Base-by-base conservation (phyloP, 2,113 vertebrate species). In the Nibea coibor region DNA sequence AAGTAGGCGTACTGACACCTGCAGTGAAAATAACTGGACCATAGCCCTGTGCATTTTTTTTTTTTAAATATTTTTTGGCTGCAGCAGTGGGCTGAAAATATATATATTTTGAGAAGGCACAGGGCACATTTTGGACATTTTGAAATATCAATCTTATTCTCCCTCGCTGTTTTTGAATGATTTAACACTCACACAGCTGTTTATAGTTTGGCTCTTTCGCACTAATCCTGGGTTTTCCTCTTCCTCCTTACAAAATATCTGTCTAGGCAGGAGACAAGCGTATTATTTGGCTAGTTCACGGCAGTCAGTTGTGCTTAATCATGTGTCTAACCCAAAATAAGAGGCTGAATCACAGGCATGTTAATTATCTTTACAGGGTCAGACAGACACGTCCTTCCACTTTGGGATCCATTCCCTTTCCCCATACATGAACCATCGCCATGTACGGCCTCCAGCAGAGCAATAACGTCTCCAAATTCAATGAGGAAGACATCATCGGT, bases 401-500 rank as follows among this genome's bases (percentile, higher is more conserved):
- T 77, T 39, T 65, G 20, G 50, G 54, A 59, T 15, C 39, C 24
- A n/a, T 56, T 77, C 62, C 35, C 65, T 50, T 50, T 66, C 72
- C 64, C 71, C 75, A 84, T 68, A 82, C 73, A 72, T 82, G 69
- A 39, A 63, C 67, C 64, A 22, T 62, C 76, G 56, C 45, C 74
- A 87, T 73, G 80, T 82, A 72, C 73, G 84, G 77, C 72, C 89
- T 86, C 59, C 39, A 64, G 70, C 85, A 45, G 69, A 76, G 80
- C 69, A 83, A 76, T 82, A 75, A 87, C 85, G 88, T 63, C 70
- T 88, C 59, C 76, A 88, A 82, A 91, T 91, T 85, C 83, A 88
- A 83, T 87, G 81, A 84, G 87, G 75, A 86, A 87, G 81, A 86
- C 86, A 85, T 89, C 84, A 86, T 90, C 78, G 76, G 80, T 87